These are phyloP conservation scores for Tachina fera DNA, from an alignment of 2,888 invertebrate species.

Conservation along the genomic window DNA sequence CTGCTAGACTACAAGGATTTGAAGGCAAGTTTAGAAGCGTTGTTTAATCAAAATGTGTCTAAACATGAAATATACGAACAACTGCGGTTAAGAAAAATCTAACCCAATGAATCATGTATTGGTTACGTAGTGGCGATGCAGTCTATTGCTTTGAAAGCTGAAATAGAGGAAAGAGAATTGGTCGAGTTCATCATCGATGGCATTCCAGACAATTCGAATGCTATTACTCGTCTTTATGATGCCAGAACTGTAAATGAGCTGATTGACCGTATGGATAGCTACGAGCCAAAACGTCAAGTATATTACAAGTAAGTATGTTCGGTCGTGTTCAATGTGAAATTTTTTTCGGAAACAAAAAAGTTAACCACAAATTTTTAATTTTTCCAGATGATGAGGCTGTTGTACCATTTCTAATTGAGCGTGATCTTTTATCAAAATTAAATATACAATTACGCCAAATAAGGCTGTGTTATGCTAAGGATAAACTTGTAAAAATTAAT, in stretches of 20 bases:
- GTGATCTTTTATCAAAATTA: background rate
- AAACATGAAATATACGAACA: conserved; percentile 58
- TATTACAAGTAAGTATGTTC: too few relatives aligned
- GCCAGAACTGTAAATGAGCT: conserved; percentile 48
- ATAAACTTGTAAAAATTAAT: conserved; percentile 10
- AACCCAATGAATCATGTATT: conserved; percentile 50
- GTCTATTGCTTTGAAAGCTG: conserved; percentile 46
- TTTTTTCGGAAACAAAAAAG: too few relatives aligned
- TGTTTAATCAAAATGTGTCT: conserved; percentile 52
- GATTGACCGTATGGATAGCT: conserved; percentile 50
- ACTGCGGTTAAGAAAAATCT: conserved; percentile 37
- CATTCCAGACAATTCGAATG: conserved; percentile 55
- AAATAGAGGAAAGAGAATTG: conserved; percentile 48
- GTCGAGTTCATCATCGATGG: conserved; percentile 2
- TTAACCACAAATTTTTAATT: too few relatives aligned
- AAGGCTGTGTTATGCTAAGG: conserved; percentile 10
- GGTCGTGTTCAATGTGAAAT: too few relatives aligned
- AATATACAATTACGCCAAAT: conserved; percentile 17
- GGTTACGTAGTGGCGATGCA: conserved; percentile 56
- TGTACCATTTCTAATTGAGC: too few relatives aligned
- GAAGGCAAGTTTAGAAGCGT: conserved; percentile 47
- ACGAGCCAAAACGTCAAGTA: conserved; percentile 38
- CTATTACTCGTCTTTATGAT: conserved; percentile 49
- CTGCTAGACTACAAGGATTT: conserved; percentile 38
- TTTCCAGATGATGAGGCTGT: too few relatives aligned